Percentiles rank a stretch among this genome's conserved stretches.
phyloP scores from a whole-genome alignment of 2,113 vertebrate genomes.

The Baryphthengus martii region DNA sequence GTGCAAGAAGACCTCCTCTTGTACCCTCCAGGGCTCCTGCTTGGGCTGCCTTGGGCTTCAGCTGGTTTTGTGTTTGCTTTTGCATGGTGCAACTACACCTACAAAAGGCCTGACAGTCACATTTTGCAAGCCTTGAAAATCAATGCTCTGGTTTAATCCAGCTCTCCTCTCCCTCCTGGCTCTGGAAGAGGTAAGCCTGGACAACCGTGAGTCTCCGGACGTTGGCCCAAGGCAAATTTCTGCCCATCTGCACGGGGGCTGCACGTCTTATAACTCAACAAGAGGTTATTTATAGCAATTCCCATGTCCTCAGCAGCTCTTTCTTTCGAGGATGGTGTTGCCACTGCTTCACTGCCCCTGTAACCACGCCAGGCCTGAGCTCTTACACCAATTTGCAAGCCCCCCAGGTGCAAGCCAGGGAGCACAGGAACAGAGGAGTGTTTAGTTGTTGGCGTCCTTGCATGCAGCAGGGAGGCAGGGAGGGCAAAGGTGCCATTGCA shows the following conservation, averaged over 20 bases:
- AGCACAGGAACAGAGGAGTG: neutral
- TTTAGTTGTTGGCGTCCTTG: neutral
- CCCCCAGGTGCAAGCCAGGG: neutral
- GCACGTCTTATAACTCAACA: accelerated
- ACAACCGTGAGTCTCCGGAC: neutral
- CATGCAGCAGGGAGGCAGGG: neutral
- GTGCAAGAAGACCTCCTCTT: neutral
- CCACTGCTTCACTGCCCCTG: neutral
- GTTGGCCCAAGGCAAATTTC: neutral
- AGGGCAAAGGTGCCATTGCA: neutral
- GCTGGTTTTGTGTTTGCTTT: neutral
- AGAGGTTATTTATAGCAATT: neutral
- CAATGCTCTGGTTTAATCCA: neutral
- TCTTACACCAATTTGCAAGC: neutral
- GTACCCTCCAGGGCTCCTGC: neutral
- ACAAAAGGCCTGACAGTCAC: neutral
- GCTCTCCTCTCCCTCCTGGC: neutral
- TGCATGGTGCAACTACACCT: neutral
- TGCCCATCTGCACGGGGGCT: neutral
- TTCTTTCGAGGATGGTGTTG: conserved; percentile 6
- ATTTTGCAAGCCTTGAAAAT: neutral
- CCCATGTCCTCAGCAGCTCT: conserved; percentile 19
- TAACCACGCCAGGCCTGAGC: neutral
- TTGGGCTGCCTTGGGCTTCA: neutral
- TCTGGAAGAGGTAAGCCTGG: neutral